Evolutionary conservation across 2,797 vertebrate genomes (phyloP).

Genomic region (Myotis findleyi): DNA sequence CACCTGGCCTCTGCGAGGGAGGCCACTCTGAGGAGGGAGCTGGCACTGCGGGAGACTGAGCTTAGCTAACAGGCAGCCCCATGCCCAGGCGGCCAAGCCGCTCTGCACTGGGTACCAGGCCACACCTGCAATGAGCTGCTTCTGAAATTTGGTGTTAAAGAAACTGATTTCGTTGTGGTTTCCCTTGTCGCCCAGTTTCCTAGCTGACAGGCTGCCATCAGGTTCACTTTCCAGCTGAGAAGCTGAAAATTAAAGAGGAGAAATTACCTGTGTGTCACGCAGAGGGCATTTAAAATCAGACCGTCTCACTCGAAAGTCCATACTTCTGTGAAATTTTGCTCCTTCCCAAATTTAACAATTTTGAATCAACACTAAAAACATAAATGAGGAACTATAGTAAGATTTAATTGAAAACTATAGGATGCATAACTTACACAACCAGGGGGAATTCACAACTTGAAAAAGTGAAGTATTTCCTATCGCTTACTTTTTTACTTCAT

Average conservation of each 20-base stretch:
- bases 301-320: background rate
- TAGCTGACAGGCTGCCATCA: background rate
- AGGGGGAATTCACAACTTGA: background rate
- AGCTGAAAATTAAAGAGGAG: constrained; percentile 45
- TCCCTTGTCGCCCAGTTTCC: background rate
- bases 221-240: constrained; percentile 43
- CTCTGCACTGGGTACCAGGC: background rate
- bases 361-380: constrained; percentile 28
- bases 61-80: background rate
- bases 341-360: constrained; percentile 43
- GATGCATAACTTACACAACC: constrained; percentile 63
- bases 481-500: constrained; percentile 56
- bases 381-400: constrained; percentile 49
- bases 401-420: constrained; percentile 71
- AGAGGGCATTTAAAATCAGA: constrained; percentile 24
- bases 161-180: background rate
- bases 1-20: background rate
- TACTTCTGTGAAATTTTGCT: background rate
- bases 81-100: background rate
- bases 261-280: constrained; percentile 25
- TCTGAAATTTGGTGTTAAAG: background rate
- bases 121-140: background rate
- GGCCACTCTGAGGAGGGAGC: background rate
- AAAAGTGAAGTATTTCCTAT: constrained; percentile 53
- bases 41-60: background rate